Conservation (phyloP, 2,797 vertebrate species). For the Eulemur mongoz region DNA sequence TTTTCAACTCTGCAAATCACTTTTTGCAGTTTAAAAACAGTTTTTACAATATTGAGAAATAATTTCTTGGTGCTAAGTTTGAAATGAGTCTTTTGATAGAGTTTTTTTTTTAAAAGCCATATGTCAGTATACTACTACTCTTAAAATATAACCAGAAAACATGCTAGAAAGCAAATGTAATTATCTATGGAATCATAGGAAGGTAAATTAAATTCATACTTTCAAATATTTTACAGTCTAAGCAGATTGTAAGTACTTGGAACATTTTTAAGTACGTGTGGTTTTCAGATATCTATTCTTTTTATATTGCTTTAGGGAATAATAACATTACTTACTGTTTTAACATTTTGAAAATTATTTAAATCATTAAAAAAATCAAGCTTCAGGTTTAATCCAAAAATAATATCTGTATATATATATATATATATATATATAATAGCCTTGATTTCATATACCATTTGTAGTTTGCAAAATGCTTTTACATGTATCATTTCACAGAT, state of each 20-base stretch:
- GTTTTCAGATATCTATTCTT: conserved; percentile 27
- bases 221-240: conserved; percentile 9
- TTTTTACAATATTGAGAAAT: conserved; percentile 30
- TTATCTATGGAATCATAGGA: neutral
- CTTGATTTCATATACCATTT: conserved; percentile 42
- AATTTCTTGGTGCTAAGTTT: conserved; percentile 48
- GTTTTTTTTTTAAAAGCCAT: neutral
- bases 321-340: conserved; percentile 14
- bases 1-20: conserved; percentile 15
- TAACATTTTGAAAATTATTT: conserved; percentile 42
- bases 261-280: neutral
- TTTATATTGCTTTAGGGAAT: conserved; percentile 12
- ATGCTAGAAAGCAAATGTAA: conserved; percentile 31
- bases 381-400: conserved; percentile 22
- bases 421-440: neutral
- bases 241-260: neutral
- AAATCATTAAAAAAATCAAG: conserved; percentile 8
- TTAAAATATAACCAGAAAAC: conserved; percentile 40
- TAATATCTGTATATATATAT: neutral
- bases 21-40: neutral
- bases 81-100: conserved; percentile 58
- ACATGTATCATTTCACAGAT: neutral
- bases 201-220: conserved; percentile 15
- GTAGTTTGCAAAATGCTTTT: conserved; percentile 7
- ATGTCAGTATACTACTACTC: neutral